Conservation (phyloP, 2,888 invertebrate genomes). For the Antheraea assamensis region DNA sequence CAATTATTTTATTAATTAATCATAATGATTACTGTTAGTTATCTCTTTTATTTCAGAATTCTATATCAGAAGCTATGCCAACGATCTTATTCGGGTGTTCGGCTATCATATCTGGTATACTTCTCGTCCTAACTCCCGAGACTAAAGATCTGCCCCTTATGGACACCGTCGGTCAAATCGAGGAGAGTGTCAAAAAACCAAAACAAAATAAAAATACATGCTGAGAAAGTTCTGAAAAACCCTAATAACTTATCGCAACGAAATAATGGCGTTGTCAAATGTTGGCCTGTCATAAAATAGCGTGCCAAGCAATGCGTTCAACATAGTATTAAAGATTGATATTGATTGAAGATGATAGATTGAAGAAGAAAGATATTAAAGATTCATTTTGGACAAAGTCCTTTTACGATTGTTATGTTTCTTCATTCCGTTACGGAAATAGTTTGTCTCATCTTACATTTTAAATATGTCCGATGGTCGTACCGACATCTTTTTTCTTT, state of each 20-base stretch:
- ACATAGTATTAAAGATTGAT: neutral
- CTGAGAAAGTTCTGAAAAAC: neutral
- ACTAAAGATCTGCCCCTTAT: slow-evolving; percentile 63
- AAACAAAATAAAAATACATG: slow-evolving; percentile 14
- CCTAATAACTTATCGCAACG: neutral
- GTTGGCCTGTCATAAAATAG: neutral
- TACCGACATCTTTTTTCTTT: too few relatives aligned
- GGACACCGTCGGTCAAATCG: slow-evolving; percentile 65
- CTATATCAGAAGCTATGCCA: slow-evolving; percentile 63
- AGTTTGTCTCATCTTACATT: too few relatives aligned
- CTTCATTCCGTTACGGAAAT: too few relatives aligned
- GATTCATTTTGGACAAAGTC: neutral
- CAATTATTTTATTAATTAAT: too few relatives aligned
- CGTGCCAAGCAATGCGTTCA: neutral
- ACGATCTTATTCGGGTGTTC: slow-evolving; percentile 65
- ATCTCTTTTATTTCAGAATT: slow-evolving; percentile 56
- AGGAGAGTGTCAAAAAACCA: slow-evolving; percentile 36
- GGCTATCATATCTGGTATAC: slow-evolving; percentile 53
- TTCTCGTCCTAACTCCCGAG: slow-evolving; percentile 61
- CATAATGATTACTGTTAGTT: too few relatives aligned
- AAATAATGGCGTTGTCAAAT: neutral
- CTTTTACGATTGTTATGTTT: too few relatives aligned
- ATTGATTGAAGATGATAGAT: too few relatives aligned
- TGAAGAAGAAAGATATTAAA: too few relatives aligned
- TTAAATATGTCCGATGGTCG: too few relatives aligned